phyloP scores from a whole-genome alignment of 2,113 vertebrate genomes.

The Istiophorus platypterus region DNA sequence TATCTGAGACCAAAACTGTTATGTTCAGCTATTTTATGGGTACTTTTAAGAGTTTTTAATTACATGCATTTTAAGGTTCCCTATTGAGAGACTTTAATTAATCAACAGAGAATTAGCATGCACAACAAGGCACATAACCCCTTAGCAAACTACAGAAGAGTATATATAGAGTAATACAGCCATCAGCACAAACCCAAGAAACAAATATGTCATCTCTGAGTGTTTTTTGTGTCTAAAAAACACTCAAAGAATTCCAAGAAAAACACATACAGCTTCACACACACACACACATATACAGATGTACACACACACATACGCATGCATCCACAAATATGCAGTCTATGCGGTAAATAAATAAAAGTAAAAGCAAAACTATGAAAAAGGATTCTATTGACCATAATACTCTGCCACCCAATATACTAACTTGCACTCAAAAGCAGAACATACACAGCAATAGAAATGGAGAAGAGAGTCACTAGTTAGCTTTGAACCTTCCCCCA shows the following conservation, averaged over 20 bases:
- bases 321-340: neutral
- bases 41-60: slow-evolving; percentile 48
- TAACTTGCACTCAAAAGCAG: slow-evolving; percentile 36
- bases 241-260: neutral
- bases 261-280: neutral
- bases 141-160: slow-evolving; percentile 38
- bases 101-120: slow-evolving; percentile 54
- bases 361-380: slow-evolving; percentile 20
- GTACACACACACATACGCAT: neutral
- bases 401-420: slow-evolving; percentile 15
- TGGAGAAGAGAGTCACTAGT: slow-evolving; percentile 34
- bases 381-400: slow-evolving; percentile 38
- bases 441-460: slow-evolving; percentile 30
- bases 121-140: slow-evolving; percentile 36
- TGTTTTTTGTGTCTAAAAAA: neutral
- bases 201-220: neutral
- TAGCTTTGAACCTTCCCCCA: slow-evolving; percentile 62
- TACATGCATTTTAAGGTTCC: slow-evolving; percentile 51
- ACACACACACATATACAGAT: slow-evolving; percentile 5
- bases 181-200: slow-evolving; percentile 29
- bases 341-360: slow-evolving; percentile 8
- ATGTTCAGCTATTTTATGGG: slow-evolving; percentile 21
- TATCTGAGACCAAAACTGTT: slow-evolving; percentile 14
- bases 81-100: slow-evolving; percentile 47
- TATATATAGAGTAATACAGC: slow-evolving; percentile 45